Evolutionary conservation across 2,888 invertebrate species (phyloP), one percentile per base, ranked within the genome.

Genomic region (Odontocolon sp.): DNA sequence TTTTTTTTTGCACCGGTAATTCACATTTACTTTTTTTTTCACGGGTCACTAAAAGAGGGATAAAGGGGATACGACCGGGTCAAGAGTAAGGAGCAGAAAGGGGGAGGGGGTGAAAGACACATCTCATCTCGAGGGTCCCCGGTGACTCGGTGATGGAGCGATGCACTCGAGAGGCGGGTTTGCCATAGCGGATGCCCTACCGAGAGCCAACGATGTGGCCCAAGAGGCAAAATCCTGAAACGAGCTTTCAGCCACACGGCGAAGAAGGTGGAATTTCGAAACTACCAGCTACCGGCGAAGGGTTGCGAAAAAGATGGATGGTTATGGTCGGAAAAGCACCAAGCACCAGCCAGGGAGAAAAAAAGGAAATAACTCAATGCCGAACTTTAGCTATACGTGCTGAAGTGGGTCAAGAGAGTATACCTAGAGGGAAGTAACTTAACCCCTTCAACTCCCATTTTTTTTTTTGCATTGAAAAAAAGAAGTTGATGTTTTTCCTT

Each of bases 61-160:
- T 45, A 11, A 16, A 45, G 28, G 4, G 18, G 14, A 45, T 18
- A 23, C 18, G 28, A 16, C 2, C 31, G 18, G 52, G 28, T 16
- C 4, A 16, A 11, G 3, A 45, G 8, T 50, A 47, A 28, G 47
- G 33, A 31, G 26, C 40, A 31, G 45, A 64, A 31, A 72, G 36
- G 36, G 31, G 45, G 52, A 57, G 50, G 36, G 47, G 47, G 47
- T 47, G n/a, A n/a, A n/a, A n/a, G n/a, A n/a, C 14, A 36, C 36
- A 36, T 64, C 63, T 64, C 63, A 64, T 50, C 33, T 50, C 21
- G 36, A 64, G 23, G 9, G 23, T 79, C 73, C 61, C 76, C 21
- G 3, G 79, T 69, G 72, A 56, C 61, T 38, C 38, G 52, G 74
- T 77, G 76, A 80, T 76, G 76, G 76, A 80, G 63, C 75, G 75